Percentiles rank a stretch among this genome's conserved stretches.
Conservation (phyloP, 1,140 invertebrate species). For the Mactra quadrangularis region DNA sequence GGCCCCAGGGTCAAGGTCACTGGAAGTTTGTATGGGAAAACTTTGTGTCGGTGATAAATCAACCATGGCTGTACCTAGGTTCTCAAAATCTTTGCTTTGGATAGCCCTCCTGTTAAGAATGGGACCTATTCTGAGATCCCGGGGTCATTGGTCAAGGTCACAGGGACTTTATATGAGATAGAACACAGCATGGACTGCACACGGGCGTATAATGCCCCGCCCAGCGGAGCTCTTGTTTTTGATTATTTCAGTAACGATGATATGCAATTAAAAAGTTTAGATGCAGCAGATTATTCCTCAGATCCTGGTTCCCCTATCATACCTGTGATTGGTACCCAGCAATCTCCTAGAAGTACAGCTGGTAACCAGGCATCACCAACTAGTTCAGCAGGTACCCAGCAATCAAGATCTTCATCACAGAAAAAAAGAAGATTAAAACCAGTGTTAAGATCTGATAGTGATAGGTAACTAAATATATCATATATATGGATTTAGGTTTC, state of each 20-base stretch:
- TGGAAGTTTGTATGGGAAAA: too few species aligned
- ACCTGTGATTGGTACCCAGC: slow-evolving; percentile 4
- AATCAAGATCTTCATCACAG: slow-evolving; percentile 4
- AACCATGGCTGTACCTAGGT: too few species aligned
- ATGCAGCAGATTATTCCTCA: neutral
- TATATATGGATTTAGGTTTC: neutral
- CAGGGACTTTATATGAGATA: too few species aligned
- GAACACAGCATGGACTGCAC: too few species aligned
- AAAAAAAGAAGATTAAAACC: slow-evolving; percentile 10
- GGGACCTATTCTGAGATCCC: too few species aligned
- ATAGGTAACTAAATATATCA: neutral
- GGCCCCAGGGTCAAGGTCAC: too few species aligned
- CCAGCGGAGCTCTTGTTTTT: too few species aligned
- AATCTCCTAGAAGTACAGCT: neutral
- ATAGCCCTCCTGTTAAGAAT: too few species aligned
- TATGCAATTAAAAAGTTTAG: neutral
- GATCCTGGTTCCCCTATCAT: neutral
- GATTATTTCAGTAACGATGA: slow-evolving; percentile 38
- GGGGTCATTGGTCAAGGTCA: too few species aligned
- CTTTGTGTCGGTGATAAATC: too few species aligned
- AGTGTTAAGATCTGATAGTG: slow-evolving; percentile 26
- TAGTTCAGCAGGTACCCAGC: neutral
- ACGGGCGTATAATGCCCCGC: too few species aligned
- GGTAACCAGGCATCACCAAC: neutral
- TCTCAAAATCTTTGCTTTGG: too few species aligned